Percentiles rank a stretch among this genome's conserved stretches.
Conservation (phyloP, 2,113 vertebrate genomes). For the Pluvianellus socialis region DNA sequence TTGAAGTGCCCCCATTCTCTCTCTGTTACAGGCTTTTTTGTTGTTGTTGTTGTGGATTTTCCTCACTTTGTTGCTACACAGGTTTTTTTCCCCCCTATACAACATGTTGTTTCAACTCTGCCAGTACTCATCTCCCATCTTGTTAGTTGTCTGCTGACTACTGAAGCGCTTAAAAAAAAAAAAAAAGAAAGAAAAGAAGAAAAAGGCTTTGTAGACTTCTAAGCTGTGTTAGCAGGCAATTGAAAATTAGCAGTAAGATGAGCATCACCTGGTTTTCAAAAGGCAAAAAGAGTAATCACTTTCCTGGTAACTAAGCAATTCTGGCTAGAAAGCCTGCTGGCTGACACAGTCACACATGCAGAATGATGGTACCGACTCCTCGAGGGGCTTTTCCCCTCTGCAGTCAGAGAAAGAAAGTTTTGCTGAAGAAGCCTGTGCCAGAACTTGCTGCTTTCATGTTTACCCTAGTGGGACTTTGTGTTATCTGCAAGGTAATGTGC, state of each 20-base stretch:
- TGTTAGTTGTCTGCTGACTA: background rate
- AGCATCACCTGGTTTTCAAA: background rate
- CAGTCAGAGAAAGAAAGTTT: background rate
- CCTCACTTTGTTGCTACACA: background rate
- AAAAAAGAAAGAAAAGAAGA: background rate
- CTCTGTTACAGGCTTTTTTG: background rate
- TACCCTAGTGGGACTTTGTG: background rate
- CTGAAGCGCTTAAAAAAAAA: background rate
- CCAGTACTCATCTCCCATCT: background rate
- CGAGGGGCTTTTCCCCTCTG: background rate
- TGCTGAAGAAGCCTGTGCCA: background rate
- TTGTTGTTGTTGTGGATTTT: background rate
- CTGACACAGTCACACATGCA: background rate
- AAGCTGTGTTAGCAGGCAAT: background rate
- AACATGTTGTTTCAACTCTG: slow-evolving; percentile 13
- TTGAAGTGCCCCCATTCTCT: background rate
- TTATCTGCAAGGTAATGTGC: background rate
- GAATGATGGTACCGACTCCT: background rate
- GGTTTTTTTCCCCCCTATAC: background rate
- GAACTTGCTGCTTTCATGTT: background rate
- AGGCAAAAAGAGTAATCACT: background rate
- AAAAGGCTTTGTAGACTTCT: background rate
- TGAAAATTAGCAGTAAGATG: background rate
- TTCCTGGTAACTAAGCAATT: background rate
- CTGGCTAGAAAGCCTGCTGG: background rate